phyloP scores from a whole-genome alignment of 2,797 vertebrate genomes.

The Aphelocoma californica region DNA sequence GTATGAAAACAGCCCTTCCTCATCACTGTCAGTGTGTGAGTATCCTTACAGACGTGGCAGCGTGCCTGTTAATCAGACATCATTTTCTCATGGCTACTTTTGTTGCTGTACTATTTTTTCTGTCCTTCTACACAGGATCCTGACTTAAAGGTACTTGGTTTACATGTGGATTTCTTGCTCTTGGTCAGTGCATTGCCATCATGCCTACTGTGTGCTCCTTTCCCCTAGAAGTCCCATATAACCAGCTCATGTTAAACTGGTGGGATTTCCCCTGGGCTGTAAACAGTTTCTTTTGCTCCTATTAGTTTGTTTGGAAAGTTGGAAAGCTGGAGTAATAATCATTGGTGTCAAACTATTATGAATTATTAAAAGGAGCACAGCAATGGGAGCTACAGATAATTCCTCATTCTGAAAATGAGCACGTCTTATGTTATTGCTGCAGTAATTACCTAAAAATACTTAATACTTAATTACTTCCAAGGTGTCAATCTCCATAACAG shows the following conservation, averaged over 20 bases:
- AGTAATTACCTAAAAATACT: slow-evolving; percentile 75
- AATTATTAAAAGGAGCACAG: slow-evolving; percentile 61
- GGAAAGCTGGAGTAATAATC: slow-evolving; percentile 63
- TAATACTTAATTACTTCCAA: slow-evolving; percentile 77
- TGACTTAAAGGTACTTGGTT: background rate
- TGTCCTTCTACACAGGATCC: background rate
- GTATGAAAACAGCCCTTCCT: background rate
- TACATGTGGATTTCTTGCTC: background rate
- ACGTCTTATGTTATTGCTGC: slow-evolving; percentile 60
- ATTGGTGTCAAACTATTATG: slow-evolving; percentile 62
- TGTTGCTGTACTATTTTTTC: background rate
- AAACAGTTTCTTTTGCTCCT: background rate
- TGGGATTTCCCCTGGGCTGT: background rate
- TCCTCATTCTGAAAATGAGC: slow-evolving; percentile 62
- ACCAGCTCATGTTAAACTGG: background rate
- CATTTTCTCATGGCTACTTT: background rate
- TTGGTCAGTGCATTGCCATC: background rate
- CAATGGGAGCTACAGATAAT: slow-evolving; percentile 50
- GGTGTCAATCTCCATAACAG: slow-evolving; percentile 75
- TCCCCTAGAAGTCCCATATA: background rate
- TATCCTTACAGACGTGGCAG: background rate
- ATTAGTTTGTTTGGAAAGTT: slow-evolving; percentile 60
- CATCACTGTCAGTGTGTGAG: accelerated
- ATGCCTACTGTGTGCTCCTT: background rate
- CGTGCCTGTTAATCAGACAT: background rate